A percentile compares a stretch with the other conserved stretches of the same genome.
phyloP scores from a whole-genome alignment of 30 jellyfish, hydroid and myxozoan species.

The Phacellophora camtschatica region DNA sequence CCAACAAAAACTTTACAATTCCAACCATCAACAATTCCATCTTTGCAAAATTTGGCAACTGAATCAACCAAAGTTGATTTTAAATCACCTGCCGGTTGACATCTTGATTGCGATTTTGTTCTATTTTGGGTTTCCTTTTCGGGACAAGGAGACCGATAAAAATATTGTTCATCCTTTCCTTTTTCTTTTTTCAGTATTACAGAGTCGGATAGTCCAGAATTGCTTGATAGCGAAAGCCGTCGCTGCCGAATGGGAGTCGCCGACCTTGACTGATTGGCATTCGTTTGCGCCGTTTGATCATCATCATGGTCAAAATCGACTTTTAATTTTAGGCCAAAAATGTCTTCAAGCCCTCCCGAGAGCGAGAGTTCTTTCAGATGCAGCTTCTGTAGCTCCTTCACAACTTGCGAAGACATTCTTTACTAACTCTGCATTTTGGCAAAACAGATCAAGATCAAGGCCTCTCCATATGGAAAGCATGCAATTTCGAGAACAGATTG shows the following conservation, averaged over 20 bases:
- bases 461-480: too few species aligned
- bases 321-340: neutral
- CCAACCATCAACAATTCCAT: slow-evolving; percentile 24
- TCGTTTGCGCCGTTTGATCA: neutral
- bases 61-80: slow-evolving; percentile 35
- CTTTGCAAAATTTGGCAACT: slow-evolving; percentile 70
- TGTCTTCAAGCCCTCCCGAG: slow-evolving; percentile 56
- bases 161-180: slow-evolving; percentile 24
- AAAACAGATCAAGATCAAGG: too few species aligned
- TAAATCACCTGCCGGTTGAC: neutral
- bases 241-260: neutral
- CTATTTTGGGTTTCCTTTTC: slow-evolving; percentile 13
- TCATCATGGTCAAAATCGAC: neutral
- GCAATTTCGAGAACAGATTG: too few species aligned
- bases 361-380: slow-evolving; percentile 46
- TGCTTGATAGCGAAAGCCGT: neutral
- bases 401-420: slow-evolving; percentile 37
- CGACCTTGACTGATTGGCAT: neutral
- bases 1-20: slow-evolving; percentile 76
- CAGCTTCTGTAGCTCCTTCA: slow-evolving; percentile 55
- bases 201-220: slow-evolving; percentile 21
- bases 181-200: slow-evolving; percentile 3
- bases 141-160: slow-evolving; percentile 53
- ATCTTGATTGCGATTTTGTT: neutral
- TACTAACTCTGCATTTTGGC: neutral